These are phyloP conservation scores for Malurus splendens DNA, from an alignment of 2,797 vertebrate species.

Conservation along the genomic window DNA sequence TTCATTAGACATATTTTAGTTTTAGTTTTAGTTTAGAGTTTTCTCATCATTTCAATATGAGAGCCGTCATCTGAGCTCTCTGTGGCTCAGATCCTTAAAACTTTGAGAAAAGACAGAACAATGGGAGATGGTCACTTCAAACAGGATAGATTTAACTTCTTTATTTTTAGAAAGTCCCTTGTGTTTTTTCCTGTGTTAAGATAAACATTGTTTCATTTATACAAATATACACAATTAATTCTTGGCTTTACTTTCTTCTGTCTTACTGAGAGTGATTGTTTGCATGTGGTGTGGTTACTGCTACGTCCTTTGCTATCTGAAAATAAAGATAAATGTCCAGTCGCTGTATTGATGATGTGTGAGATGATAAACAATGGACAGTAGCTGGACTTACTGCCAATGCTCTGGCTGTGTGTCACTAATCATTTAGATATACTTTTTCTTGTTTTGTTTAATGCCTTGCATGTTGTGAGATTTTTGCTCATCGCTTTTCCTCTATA, in stretches of 20 bases:
- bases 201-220: neutral
- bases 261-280: neutral
- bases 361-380: neutral
- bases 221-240: neutral
- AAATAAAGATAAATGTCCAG: slow-evolving; percentile 11
- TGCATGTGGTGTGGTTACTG: neutral
- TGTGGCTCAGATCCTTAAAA: neutral
- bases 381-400: neutral
- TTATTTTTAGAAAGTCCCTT: neutral
- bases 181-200: neutral
- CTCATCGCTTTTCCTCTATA: neutral
- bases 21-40: neutral
- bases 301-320: neutral
- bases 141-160: neutral
- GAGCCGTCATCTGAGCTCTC: neutral
- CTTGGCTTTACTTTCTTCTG: neutral
- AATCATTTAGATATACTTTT: neutral
- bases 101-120: neutral
- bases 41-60: neutral
- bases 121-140: neutral
- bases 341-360: neutral
- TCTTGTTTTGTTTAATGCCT: neutral
- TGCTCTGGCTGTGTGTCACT: neutral
- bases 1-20: neutral
- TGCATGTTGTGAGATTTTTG: neutral